phyloP scores from a whole-genome alignment of 2,797 vertebrate species.

The Tolypeutes matacus region DNA sequence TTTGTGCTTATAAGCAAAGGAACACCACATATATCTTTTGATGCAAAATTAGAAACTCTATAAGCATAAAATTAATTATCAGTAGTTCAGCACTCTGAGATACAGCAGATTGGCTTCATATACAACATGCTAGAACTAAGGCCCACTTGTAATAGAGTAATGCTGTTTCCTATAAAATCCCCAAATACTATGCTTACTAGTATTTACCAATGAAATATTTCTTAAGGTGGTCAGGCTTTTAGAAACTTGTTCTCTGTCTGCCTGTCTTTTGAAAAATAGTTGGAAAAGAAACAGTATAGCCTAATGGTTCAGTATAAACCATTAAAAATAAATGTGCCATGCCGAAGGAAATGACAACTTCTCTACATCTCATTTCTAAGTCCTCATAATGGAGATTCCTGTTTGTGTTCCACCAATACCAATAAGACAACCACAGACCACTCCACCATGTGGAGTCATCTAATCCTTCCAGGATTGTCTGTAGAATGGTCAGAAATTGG shows the following conservation, averaged over 20 bases:
- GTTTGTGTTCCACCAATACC: neutral
- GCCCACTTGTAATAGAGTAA: neutral
- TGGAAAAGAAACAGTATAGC: constrained; percentile 41
- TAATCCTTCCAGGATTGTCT: neutral
- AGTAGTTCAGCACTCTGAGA: neutral
- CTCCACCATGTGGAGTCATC: neutral
- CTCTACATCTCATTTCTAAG: neutral
- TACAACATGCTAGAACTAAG: neutral
- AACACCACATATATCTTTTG: neutral
- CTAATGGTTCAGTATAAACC: neutral
- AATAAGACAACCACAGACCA: neutral
- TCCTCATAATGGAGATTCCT: neutral
- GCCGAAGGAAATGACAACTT: neutral
- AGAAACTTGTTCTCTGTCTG: constrained; percentile 21
- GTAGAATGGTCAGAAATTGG: neutral
- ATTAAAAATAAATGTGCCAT: neutral
- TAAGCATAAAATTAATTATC: neutral
- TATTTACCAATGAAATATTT: neutral
- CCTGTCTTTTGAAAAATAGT: neutral
- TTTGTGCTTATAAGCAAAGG: accelerated
- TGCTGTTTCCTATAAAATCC: constrained; percentile 12
- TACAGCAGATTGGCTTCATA: neutral
- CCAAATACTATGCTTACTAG: neutral
- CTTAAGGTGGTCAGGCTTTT: neutral
- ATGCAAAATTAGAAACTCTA: neutral